Conservation (phyloP, 2,888 invertebrate genomes). For the Orchesellides sinensis region DNA sequence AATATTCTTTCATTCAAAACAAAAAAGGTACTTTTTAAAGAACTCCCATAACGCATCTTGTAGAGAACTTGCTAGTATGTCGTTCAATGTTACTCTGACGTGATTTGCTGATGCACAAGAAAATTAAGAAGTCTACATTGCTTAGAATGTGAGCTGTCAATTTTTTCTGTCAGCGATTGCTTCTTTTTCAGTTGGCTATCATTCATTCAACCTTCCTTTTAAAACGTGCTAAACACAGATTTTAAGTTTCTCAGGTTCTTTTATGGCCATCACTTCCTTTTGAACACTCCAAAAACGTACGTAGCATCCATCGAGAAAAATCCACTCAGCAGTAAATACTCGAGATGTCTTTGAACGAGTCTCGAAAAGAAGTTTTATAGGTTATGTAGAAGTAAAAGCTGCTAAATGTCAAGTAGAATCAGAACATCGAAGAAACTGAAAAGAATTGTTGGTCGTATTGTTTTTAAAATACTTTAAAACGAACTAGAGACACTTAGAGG, state of each 20-base stretch:
- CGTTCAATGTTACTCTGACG: neutral
- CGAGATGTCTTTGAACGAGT: neutral
- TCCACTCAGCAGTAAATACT: neutral
- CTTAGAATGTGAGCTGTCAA: neutral
- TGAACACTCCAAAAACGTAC: neutral
- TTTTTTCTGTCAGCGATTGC: neutral
- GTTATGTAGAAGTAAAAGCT: too few relatives aligned
- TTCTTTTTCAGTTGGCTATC: constrained; percentile 2
- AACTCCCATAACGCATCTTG: neutral
- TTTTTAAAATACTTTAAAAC: too few relatives aligned
- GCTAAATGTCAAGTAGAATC: too few relatives aligned
- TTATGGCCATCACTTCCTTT: neutral
- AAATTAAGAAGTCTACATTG: neutral
- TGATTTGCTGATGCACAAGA: neutral
- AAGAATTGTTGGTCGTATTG: too few relatives aligned
- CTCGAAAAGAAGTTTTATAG: neutral
- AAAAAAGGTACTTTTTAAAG: constrained; percentile 5
- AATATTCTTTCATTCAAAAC: constrained; percentile 10
- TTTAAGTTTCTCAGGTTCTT: neutral
- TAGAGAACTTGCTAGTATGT: neutral
- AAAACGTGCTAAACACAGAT: constrained; percentile 9
- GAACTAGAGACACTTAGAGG: too few relatives aligned
- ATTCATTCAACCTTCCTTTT: neutral
- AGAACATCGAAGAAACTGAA: too few relatives aligned
- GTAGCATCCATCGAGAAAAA: neutral